Evolutionary conservation across 2,113 vertebrate species (phyloP), one percentile per base, ranked within the genome.

Genomic region (Zingel zingel): DNA sequence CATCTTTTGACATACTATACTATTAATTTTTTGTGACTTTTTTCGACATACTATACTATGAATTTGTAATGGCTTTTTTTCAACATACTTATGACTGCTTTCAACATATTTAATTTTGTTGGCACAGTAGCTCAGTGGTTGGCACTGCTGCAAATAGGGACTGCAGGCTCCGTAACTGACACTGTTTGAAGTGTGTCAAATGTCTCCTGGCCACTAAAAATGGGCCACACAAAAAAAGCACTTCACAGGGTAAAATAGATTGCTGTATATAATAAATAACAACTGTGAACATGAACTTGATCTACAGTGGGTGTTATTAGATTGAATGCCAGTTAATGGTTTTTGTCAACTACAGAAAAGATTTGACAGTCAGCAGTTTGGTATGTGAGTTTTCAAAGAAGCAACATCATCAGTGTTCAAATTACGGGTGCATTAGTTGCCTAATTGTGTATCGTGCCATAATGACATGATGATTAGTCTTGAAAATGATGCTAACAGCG

Each of bases 191-290:
- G 25, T 11, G 65, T 70, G 30, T 33, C 30, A 61, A 48, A 57
- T 53, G 18, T 69, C 4, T 33, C 25, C n/a, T 33, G 25, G 67
- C 30, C 54, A 23, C 23, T 47, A 47, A 67, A 47, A 67, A 47
- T 36, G 21, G 25, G 47, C 47, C 15, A 2, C 5, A 67, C 13
- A 74, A 39, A 25, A 14, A 19, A 70, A 84, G 67, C 61, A 67
- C 81, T 83, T 64, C 3, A 19, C 48, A 14, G 50, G 25, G 71
- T 58, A 43, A 69, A 69, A 58, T 65, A 45, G 58, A 57, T 15
- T 6, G 15, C 65, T 76, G 77, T 23, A 9, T 43, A 7, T 47
- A 3, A 67, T 58, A 51, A 75, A 69, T 33, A 79, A 57, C 48
- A 74, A 16, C 13, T 50, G n/a, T 2, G 0, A 53, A 16, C 3